These are phyloP conservation scores for Neodiprion fabricii DNA, from an alignment of 1,140 invertebrate species.

Conservation along the genomic window DNA sequence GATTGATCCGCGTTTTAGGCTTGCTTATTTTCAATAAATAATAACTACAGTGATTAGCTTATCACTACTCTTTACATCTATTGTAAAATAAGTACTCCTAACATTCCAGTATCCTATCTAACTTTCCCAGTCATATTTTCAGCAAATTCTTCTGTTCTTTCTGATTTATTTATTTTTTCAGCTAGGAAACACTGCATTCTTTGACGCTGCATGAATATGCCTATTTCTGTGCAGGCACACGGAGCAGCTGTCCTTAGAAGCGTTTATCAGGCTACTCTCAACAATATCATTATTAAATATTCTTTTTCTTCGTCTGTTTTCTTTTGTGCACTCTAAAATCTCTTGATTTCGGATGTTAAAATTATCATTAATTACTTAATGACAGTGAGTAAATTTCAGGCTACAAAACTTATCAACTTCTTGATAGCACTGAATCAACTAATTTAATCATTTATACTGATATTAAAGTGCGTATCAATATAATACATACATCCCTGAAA, in stretches of 20 bases:
- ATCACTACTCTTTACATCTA: constrained; percentile 23
- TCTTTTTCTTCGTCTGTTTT: background rate
- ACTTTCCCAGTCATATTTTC: background rate
- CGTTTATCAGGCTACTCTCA: constrained; percentile 22
- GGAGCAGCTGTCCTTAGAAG: constrained; percentile 55
- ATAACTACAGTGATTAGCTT: constrained; percentile 44
- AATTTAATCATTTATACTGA: too few relatives aligned
- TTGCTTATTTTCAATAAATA: constrained; percentile 49
- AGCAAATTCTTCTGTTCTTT: background rate
- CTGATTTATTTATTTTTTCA: constrained; percentile 10
- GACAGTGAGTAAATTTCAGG: too few relatives aligned
- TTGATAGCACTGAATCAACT: too few relatives aligned
- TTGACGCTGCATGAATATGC: constrained; percentile 61
- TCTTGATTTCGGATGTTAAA: background rate
- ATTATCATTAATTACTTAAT: too few relatives aligned
- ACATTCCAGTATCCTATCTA: background rate
- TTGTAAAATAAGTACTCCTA: constrained; percentile 12
- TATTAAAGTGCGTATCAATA: too few relatives aligned
- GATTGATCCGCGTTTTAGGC: constrained; percentile 49
- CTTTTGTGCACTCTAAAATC: background rate
- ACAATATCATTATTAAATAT: too few relatives aligned
- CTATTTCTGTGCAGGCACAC: constrained; percentile 56
- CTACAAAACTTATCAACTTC: too few relatives aligned
- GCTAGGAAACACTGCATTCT: constrained; percentile 30
- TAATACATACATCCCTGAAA: too few relatives aligned